Conservation (phyloP, 37 sponge, comb jelly and placozoan species). For the Halisarca cf. caerulea region DNA sequence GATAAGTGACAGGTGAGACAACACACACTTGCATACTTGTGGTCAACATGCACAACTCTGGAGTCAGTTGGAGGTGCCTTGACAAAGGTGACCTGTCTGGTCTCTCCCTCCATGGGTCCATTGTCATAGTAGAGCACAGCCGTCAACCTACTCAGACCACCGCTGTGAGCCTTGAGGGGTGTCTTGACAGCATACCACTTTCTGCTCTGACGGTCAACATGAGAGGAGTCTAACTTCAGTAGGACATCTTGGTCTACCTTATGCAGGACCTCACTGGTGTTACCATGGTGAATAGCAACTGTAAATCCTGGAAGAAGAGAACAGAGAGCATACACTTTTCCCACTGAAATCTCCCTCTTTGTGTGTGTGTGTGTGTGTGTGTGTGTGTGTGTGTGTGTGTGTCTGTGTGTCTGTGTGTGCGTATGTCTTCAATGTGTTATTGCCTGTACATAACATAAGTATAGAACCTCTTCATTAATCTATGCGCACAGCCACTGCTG, state of each 20-base stretch:
- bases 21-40: neutral
- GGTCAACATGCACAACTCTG: neutral
- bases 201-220: slow-evolving; percentile 4
- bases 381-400: no score
- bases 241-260: neutral
- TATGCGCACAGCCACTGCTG: no score
- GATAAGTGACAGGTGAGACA: neutral
- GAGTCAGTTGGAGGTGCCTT: neutral
- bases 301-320: no score
- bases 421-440: no score
- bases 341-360: no score
- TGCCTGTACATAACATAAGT: no score
- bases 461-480: no score
- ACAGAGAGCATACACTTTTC: no score
- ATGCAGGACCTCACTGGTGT: neutral
- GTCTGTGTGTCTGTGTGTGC: no score
- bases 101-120: neutral
- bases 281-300: neutral
- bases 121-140: neutral
- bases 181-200: neutral
- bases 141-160: neutral
- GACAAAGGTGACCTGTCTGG: neutral
- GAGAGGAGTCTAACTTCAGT: neutral
- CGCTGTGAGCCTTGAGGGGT: no score
- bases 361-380: no score